A percentile compares a stretch with the other conserved stretches of the same genome.
phyloP scores from a whole-genome alignment of 2,113 vertebrate genomes.

The Zootoca vivipara region DNA sequence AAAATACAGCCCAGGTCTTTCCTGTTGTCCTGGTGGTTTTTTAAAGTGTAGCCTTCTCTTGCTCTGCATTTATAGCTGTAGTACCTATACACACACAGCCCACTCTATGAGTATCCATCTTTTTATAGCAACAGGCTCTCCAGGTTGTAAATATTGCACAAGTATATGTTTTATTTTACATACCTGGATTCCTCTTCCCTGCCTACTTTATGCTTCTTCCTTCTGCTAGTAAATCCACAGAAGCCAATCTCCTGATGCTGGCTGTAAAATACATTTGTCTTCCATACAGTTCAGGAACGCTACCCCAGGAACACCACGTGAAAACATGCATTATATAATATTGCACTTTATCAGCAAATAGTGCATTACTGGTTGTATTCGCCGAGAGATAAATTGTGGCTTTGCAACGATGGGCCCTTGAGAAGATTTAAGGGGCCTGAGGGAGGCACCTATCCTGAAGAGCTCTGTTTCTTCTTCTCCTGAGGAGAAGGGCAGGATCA shows the following conservation, averaged over 20 bases:
- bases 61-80: neutral
- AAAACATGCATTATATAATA: slow-evolving; percentile 19
- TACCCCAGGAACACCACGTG: slow-evolving; percentile 20
- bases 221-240: neutral
- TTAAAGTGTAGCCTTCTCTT: neutral
- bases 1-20: neutral
- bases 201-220: neutral
- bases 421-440: neutral
- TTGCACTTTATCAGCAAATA: neutral
- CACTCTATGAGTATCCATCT: neutral
- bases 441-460: too few species aligned
- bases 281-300: neutral
- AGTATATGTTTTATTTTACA: neutral
- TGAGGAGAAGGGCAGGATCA: neutral
- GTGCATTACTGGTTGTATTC: slow-evolving; percentile 17
- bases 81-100: neutral
- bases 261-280: slow-evolving; percentile 32
- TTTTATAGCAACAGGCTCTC: neutral
- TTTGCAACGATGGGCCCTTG: neutral
- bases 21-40: neutral
- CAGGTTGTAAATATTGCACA: neutral
- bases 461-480: neutral
- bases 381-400: neutral
- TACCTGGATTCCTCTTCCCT: neutral
- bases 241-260: neutral